Conservation (phyloP, 2,113 vertebrate genomes). For the Melanotaenia duboulayi region DNA sequence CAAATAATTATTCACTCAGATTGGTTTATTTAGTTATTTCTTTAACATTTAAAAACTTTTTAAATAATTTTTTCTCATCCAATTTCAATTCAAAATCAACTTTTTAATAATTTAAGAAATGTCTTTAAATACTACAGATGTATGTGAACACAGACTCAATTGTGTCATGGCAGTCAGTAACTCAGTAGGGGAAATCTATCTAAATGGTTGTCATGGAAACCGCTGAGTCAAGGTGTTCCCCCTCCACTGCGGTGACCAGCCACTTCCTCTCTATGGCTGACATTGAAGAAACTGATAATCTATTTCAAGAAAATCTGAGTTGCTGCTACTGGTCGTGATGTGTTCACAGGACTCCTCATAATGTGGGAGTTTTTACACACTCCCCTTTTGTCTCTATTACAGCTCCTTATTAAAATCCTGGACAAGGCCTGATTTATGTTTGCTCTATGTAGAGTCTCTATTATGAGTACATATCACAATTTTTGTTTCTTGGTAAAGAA, state of each 20-base stretch:
- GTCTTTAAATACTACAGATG: neutral
- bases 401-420: neutral
- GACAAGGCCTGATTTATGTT: too few species aligned
- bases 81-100: too few species aligned
- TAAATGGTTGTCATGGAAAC: constrained; percentile 28
- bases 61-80: too few species aligned
- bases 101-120: neutral
- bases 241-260: neutral
- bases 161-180: neutral
- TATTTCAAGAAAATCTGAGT: constrained; percentile 36
- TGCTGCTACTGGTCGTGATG: constrained; percentile 2
- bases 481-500: neutral
- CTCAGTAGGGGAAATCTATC: neutral
- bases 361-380: constrained; percentile 18
- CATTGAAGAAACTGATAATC: neutral
- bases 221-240: constrained; percentile 23
- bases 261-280: constrained; percentile 12
- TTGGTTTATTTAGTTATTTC: neutral
- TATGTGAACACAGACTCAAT: neutral
- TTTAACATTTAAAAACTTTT: neutral
- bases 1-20: neutral
- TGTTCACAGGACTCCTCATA: constrained; percentile 9
- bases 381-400: neutral
- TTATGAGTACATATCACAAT: neutral
- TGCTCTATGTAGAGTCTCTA: neutral